Percentiles rank a stretch among this genome's conserved stretches.
Conservation (phyloP, 2,797 vertebrate species). For the Threskiornis aethiopicus region DNA sequence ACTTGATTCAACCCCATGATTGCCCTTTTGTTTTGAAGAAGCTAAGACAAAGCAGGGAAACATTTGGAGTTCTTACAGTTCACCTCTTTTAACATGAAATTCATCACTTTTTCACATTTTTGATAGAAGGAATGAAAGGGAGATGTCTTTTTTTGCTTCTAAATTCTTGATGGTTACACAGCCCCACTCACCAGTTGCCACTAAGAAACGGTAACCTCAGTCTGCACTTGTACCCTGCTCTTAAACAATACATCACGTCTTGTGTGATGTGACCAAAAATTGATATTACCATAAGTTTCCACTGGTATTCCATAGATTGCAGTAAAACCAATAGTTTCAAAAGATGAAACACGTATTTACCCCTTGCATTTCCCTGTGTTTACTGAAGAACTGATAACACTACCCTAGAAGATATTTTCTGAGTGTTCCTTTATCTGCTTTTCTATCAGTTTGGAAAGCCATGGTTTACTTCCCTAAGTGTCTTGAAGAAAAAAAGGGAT, state of each 20-base stretch:
- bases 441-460: slow-evolving; percentile 49
- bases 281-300: not conserved
- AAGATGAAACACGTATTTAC: not conserved
- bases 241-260: not conserved
- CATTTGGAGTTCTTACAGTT: not conserved
- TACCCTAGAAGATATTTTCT: not conserved
- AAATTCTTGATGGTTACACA: not conserved
- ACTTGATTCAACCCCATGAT: not conserved
- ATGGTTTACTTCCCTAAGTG: slow-evolving; percentile 22
- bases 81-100: not conserved
- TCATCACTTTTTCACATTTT: not conserved
- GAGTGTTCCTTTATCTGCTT: slow-evolving; percentile 21
- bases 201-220: not conserved
- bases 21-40: not conserved
- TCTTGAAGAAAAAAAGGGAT: slow-evolving; percentile 31
- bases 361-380: not conserved
- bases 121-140: not conserved
- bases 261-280: not conserved
- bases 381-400: not conserved
- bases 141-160: not conserved
- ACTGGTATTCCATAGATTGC: not conserved
- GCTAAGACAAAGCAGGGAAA: not conserved
- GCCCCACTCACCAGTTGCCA: too few relatives aligned
- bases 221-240: not conserved
- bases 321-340: not conserved